Evolutionary conservation across 2,113 vertebrate species (phyloP), one percentile per base, ranked within the genome.

Genomic region (Nematolebias whitei): DNA sequence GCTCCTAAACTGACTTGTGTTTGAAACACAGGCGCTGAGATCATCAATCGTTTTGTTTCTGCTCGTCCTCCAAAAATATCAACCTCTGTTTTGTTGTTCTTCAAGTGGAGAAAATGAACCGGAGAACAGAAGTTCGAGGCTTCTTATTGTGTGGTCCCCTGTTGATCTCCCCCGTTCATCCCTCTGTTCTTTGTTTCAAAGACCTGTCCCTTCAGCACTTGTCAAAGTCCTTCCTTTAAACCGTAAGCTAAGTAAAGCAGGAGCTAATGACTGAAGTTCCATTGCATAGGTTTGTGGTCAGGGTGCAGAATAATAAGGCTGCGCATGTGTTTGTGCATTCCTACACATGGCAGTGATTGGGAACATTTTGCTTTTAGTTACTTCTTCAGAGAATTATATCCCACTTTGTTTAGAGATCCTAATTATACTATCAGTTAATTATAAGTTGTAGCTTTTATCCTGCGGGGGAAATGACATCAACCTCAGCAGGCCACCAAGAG

Each of bases 131-230:
- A 80, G n/a, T 68, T 67, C 57, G 63, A 66, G 51, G 62, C 52
- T 59, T 41, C 87, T 82, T 79, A 61, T 85, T 91, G 90, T 91
- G 91, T 90, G 90, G 91, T 91, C 87, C 60, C 11, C 61, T 23
- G 53, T 53, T 73, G 55, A 65, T 9, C n/a, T 19, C 62, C 63
- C 32, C 23, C 19, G 11, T 1, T 29, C 24, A 44, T 50, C 26
- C 44, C 14, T 19, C 32, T 20, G 2, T 13, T 38, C 74, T 50
- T 48, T 13, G 43, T 83, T 79, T 88, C 86, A 83, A 88, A 87
- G 79, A 83, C 63, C 78, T 75, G 81, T 77, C 64, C 49, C 74
- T 62, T 79, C 55, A 47, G 10, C 23, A 68, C 72, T 81, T 79
- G 75, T 83, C 86, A 80, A 63, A 77, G 50, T 68, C 68, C 44